Percentiles rank a stretch among this genome's conserved stretches.
Evolutionary conservation across 1,140 invertebrate genomes (phyloP).

Genomic region (Geopemphigus sp.): DNA sequence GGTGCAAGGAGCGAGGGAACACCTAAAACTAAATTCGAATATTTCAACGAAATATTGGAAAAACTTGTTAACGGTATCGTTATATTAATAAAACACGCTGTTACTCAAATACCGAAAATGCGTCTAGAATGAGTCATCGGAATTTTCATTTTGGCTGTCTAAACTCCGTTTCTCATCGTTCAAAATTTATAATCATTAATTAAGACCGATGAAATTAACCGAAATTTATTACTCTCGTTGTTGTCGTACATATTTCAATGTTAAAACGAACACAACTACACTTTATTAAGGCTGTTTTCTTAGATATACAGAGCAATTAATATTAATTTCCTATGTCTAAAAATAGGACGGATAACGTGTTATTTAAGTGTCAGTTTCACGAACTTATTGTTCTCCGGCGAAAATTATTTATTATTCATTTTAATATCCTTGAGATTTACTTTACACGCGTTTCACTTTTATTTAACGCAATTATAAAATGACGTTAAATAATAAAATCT

Average conservation of each 20-base stretch:
- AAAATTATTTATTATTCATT: background rate
- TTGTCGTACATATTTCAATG: slow-evolving; percentile 22
- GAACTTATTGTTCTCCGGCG: background rate
- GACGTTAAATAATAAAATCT: no score
- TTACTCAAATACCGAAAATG: background rate
- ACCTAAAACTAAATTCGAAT: background rate
- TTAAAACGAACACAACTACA: slow-evolving; percentile 11
- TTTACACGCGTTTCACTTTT: no score
- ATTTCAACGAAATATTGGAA: no score
- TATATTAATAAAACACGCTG: background rate
- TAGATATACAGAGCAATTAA: slow-evolving; percentile 22
- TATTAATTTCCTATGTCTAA: background rate
- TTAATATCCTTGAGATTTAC: no score
- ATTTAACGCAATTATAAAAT: no score
- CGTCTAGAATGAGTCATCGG: background rate
- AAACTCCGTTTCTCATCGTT: background rate
- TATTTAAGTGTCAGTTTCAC: background rate
- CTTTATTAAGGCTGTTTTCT: background rate
- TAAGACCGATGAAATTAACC: background rate
- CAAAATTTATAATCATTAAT: slow-evolving; percentile 34
- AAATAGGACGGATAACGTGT: slow-evolving; percentile 7
- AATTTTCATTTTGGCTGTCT: slow-evolving; percentile 13
- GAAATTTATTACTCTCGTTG: background rate
- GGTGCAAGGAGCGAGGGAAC: no score
- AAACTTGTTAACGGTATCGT: background rate